Evolutionary conservation across 1,140 invertebrate genomes (phyloP), one percentile per base, ranked within the genome.

Genomic region (Penaeus japonicus): DNA sequence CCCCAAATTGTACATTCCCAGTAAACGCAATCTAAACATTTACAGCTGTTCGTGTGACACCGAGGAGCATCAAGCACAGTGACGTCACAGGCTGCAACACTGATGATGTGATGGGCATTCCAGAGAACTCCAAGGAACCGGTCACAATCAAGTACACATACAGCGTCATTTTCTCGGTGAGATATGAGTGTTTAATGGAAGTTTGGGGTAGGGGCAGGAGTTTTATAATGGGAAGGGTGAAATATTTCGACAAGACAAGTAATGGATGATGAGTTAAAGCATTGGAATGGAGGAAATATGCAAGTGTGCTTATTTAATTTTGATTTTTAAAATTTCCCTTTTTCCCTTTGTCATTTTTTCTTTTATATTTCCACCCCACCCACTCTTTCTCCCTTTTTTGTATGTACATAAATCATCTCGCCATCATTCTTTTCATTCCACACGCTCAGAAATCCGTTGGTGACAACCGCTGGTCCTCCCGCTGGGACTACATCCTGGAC

Each of bases 401-500:
- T 53, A 7, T 79, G 12, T 57, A n/a, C 5, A 12, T 15, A 47
- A 12, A 15, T 47, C 47, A 47, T 47, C 47, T 12, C 47, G 15
- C 47, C 4, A 47, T 15, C 47, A 47, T 12, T 47, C 47, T 15
- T 15, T 47, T 12, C 18, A 0, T 83, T 32, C n/a, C 59, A 3
- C 47, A 18, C 12, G 12, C 30, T 22, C 65, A 95, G 94, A 94
- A 94, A 92, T 96, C 98, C 92, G 95, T 70, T n/a, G 62, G 97
- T 91, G 94, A 95, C 2, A 96, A 98, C 3, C 99, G 99, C 93
- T 99, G 99, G 99, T 99, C 98, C 0, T 99, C 98, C 0, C 94
- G 99, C 91, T 99, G 99, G 99, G 99, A 99, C 94, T 99, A 99
- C 92, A 99, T 99, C 90, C 93, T 99, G 75, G 97, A 99, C 93